Base-by-base conservation (phyloP, 2,797 vertebrate genomes). In the Geotrypetes seraphini region DNA sequence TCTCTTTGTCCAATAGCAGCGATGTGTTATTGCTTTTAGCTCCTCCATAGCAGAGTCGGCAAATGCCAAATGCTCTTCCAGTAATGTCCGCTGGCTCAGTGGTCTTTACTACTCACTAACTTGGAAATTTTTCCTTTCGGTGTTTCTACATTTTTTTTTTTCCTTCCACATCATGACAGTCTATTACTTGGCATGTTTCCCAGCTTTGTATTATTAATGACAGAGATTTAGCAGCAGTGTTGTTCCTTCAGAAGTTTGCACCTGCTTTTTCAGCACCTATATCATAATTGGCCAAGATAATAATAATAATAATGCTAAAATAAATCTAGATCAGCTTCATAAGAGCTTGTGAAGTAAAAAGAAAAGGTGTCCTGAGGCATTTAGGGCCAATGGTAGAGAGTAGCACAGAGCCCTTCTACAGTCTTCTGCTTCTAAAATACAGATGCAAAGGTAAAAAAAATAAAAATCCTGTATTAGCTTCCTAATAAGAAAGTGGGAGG, bases 1-100 rank as follows among this genome's bases (percentile, higher is more conserved):
- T 2, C 31, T 31, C 1, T 1, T 24, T 33, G 11, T 10, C 16
- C 16, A 10, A 16, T 14, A 40, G 7, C 24, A 33, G 22, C 12
- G 17, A n/a, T 65, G 50, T 28, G 5, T 6, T 20, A 12, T 5
- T 8, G 25, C 25, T 36, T 7, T 12, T 38, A 48, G 50, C 30
- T 60, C 46, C 33, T 35, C 31, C 43, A 47, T 13, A 38, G 35
- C 44, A 43, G 39, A 50, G 23, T 16, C 49, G 54, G 28, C 25
- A 63, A 57, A 42, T 47, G 60, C 57, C 47, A 57, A 57, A 43
- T 18, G 32, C n/a, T 39, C 17, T 47, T 37, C 25, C 8, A 0
- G 10, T 48, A 35, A 55, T 43, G 41, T 26, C 39, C 42, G 36
- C 34, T 43, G 42, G 47, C 30, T 60, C 20, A n/a, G 12, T 52